Evolutionary conservation across 2,888 invertebrate species (phyloP).

Genomic region (Mesoligia furuncula): DNA sequence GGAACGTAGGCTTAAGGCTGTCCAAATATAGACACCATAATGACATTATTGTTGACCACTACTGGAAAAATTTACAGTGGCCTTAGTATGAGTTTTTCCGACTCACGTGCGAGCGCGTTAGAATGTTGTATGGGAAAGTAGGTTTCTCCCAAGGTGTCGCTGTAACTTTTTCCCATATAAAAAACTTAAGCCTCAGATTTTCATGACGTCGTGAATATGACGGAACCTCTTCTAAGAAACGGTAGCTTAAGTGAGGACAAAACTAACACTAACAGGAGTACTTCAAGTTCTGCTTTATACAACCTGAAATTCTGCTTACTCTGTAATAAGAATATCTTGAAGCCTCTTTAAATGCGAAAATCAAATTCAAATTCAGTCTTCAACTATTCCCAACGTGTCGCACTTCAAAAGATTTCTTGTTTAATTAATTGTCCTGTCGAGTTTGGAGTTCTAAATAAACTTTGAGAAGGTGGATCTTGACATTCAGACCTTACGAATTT

Average conservation of each 20-base stretch:
- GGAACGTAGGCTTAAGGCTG: neutral
- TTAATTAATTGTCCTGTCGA: constrained; percentile 56
- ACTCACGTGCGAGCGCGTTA: too few relatives aligned
- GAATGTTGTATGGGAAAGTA: too few relatives aligned
- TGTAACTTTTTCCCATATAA: too few relatives aligned
- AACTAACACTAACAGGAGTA: neutral
- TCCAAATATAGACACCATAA: neutral
- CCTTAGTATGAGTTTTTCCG: too few relatives aligned
- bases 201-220: neutral
- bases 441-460: constrained; percentile 54
- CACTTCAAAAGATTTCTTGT: constrained; percentile 52
- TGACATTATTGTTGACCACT: too few relatives aligned
- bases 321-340: constrained; percentile 4
- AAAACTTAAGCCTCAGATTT: too few relatives aligned
- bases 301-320: neutral
- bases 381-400: constrained; percentile 52
- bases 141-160: too few relatives aligned
- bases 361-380: constrained; percentile 42
- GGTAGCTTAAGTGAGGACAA: neutral
- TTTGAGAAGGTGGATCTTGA: constrained; percentile 50
- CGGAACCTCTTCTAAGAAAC: neutral
- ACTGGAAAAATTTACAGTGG: too few relatives aligned
- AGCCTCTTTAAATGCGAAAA: constrained; percentile 16
- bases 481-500: constrained; percentile 45
- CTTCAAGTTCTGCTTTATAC: neutral